phyloP scores from a whole-genome alignment of 2,888 invertebrate genomes.

The Cephus spinipes region DNA sequence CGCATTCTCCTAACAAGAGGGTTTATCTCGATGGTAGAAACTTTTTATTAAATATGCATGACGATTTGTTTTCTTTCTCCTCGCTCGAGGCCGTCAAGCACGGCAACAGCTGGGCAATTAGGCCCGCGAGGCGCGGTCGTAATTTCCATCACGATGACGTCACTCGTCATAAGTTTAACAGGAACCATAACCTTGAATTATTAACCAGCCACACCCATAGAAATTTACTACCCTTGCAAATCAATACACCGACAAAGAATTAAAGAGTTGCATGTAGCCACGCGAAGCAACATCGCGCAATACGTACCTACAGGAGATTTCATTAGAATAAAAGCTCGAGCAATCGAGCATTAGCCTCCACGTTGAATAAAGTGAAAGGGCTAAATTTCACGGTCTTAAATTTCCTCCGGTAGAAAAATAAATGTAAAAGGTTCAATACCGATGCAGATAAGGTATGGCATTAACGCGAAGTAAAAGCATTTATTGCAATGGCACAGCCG shows the following conservation, averaged over 20 bases:
- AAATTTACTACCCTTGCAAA: not conserved
- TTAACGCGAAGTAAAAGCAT: not conserved
- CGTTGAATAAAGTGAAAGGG: not conserved
- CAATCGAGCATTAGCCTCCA: not conserved
- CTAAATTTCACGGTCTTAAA: not conserved
- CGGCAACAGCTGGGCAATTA: not conserved
- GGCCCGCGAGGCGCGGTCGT: not conserved
- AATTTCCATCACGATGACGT: not conserved
- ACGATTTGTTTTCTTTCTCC: not conserved
- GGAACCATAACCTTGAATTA: not conserved
- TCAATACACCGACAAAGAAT: not conserved
- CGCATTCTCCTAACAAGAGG: not conserved
- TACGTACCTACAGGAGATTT: not conserved
- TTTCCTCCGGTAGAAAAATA: not conserved
- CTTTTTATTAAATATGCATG: not conserved
- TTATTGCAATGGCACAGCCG: not conserved
- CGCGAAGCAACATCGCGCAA: not conserved
- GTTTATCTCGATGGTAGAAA: not conserved
- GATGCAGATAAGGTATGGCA: not conserved
- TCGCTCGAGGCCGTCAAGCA: not conserved
- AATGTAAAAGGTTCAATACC: not conserved
- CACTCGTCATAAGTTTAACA: not conserved
- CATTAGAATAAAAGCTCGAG: not conserved
- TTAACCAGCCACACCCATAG: not conserved
- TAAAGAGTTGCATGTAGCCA: too few species aligned